A percentile compares a stretch with the other conserved stretches of the same genome.
phyloP scores from a whole-genome alignment of 2,797 vertebrate species.

The Percopsis omiscomaycus region DNA sequence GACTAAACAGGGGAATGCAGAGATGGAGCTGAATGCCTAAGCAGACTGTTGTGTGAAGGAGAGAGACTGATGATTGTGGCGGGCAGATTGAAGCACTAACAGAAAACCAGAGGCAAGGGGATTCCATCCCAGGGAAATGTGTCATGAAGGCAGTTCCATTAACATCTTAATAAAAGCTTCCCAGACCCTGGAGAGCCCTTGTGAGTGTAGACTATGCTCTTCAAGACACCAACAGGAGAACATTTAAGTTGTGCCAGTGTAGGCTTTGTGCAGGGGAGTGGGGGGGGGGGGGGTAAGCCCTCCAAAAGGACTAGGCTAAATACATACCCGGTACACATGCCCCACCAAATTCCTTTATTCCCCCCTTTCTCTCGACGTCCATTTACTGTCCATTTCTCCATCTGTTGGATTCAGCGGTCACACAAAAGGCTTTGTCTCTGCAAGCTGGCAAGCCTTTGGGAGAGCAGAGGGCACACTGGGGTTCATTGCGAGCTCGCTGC shows the following conservation, averaged over 20 bases:
- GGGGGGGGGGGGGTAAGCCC: constrained; percentile 8
- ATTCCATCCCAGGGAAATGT: constrained; percentile 75
- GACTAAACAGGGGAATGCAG: constrained; percentile 5
- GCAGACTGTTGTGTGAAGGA: constrained; percentile 64
- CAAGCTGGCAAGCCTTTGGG: constrained; percentile 66
- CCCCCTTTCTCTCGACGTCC: constrained; percentile 60
- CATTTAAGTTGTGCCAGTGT: constrained; percentile 63
- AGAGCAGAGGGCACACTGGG: constrained; percentile 49
- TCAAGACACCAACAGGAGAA: constrained; percentile 56
- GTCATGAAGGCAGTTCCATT: constrained; percentile 80
- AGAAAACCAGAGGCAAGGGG: constrained; percentile 61
- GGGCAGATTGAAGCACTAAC: constrained; percentile 60
- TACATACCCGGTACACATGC: constrained; percentile 63
- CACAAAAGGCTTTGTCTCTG: constrained; percentile 79
- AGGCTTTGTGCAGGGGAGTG: constrained; percentile 52
- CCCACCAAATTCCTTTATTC: constrained; percentile 72
- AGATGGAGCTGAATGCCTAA: constrained; percentile 58
- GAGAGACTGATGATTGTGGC: constrained; percentile 65
- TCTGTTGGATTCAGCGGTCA: constrained; percentile 73
- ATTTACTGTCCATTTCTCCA: constrained; percentile 78
- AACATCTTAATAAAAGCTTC: constrained; percentile 81
- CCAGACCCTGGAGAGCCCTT: constrained; percentile 69
- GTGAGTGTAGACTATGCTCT: constrained; percentile 59
- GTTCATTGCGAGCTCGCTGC: constrained; percentile 61
- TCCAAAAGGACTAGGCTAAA: constrained; percentile 70